Evolutionary conservation across 1,140 invertebrate genomes (phyloP), one percentile per base, ranked within the genome.

Genomic region (Anthonomus grandis): DNA sequence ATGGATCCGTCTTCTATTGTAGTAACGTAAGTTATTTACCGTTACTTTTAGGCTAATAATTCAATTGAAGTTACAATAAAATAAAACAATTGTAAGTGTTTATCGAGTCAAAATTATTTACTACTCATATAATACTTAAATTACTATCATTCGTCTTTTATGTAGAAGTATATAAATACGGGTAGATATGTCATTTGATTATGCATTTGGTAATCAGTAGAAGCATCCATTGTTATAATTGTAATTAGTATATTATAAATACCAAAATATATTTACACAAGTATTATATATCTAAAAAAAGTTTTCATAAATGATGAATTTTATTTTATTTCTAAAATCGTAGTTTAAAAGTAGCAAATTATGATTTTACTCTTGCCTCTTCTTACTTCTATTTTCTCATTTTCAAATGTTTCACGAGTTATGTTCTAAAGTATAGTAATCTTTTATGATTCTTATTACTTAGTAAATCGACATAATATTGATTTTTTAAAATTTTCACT

Each of bases 1-100:
- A 12, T 66, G 50, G 19, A 25, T 19, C 1, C 1, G 60, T 34
- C 37, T 25, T 22, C 50, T 9, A 55, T 54, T 34, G 24, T n/a
- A 25, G 27, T 77, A 72, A 34, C 76, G 75, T 4, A 49, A 75
- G 70, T 1, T 76, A 73, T 27, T 66, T 66, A 0, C 44, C 19
- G 52, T 31, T 68, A 67, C 10, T 53, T 76, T 0, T 18, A 21
- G 12, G 18, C 13, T n/a, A 19, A 4, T 39, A 45, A 2, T 5
- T 51, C 34, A 19, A 21, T 18, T 19, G 31, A 10, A 34, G 10
- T 34, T 34, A 13, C 2, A 12, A 10, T 12, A 34, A 12, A 2
- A 12, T 34, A 12, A 1, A 13, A 34, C 10, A 34, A 12, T 13
- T 34, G 31, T 13, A 12, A 34, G 31, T 34, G 31, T 12, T 34